These are phyloP conservation scores for Drosophila jambulina DNA, from an alignment of 1,140 invertebrate species.

Conservation along the genomic window DNA sequence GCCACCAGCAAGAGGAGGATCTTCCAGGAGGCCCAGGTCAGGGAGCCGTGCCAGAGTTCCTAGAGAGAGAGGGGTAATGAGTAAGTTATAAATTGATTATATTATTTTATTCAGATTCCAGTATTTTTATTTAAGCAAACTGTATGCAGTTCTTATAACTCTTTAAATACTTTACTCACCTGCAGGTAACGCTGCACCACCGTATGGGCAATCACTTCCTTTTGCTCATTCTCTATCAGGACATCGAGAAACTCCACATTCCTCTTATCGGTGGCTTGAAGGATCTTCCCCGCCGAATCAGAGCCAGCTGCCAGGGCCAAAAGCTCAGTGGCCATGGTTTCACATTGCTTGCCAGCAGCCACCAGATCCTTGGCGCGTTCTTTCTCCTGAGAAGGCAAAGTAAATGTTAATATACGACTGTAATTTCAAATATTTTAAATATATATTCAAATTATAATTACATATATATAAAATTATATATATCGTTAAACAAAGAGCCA, in stretches of 20 bases:
- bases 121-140: no score
- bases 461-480: background rate
- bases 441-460: background rate
- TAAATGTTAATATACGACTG: no score
- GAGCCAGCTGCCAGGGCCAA: constrained; percentile 96
- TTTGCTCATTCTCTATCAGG: constrained; percentile 99
- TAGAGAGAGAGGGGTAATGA: constrained; percentile 85
- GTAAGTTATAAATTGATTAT: background rate
- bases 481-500: background rate
- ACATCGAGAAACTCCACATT: constrained; percentile 98
- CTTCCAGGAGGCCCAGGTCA: constrained; percentile 98
- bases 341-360: constrained; percentile 97
- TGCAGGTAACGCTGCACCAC: constrained; percentile 95
- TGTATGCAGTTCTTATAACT: no score
- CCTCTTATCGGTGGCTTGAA: constrained; percentile 95
- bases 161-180: constrained; percentile 44
- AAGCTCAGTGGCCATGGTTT: constrained; percentile 98
- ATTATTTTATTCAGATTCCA: background rate
- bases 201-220: constrained; percentile 96
- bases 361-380: constrained; percentile 98
- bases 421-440: background rate
- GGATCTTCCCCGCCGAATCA: constrained; percentile 95
- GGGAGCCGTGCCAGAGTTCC: constrained; percentile 97
- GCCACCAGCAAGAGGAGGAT: constrained; percentile 95
- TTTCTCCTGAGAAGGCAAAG: constrained; percentile 90